phyloP scores from a whole-genome alignment of 2,797 vertebrate species.

The Nothura maculosa region DNA sequence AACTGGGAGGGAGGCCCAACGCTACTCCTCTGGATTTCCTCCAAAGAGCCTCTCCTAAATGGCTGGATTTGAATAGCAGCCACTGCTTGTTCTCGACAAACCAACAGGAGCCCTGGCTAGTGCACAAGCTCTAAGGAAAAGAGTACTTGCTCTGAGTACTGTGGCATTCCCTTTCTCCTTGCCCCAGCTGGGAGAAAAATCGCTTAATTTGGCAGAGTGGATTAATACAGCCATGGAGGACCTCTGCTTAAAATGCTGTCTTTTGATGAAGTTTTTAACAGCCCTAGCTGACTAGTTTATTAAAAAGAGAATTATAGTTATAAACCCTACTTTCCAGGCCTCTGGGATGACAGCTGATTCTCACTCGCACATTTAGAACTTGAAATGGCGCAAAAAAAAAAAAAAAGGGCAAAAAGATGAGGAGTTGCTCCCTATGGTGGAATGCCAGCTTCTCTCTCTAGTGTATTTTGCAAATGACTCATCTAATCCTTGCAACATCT shows the following conservation, averaged over 20 bases:
- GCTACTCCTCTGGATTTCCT: background rate
- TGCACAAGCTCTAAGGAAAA: slow-evolving; percentile 14
- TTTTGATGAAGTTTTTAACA: slow-evolving; percentile 35
- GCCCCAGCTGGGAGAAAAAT: background rate
- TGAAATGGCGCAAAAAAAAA: background rate
- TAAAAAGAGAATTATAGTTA: background rate
- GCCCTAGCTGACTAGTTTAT: background rate
- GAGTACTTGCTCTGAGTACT: slow-evolving; percentile 14
- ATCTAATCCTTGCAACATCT: slow-evolving; percentile 7
- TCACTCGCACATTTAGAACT: background rate
- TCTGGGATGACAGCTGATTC: background rate
- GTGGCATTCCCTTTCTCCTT: slow-evolving; percentile 2
- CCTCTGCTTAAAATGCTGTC: slow-evolving; percentile 27
- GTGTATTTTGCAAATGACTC: slow-evolving; percentile 1
- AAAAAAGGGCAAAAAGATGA: background rate
- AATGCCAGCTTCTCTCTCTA: background rate
- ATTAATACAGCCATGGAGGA: slow-evolving; percentile 12
- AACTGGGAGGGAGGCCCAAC: background rate
- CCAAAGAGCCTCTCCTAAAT: background rate
- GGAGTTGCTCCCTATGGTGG: background rate
- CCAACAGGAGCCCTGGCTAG: slow-evolving; percentile 36
- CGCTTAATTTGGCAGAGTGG: slow-evolving; percentile 40
- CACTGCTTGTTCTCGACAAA: slow-evolving; percentile 32
- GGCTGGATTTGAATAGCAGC: slow-evolving; percentile 49
- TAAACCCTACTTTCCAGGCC: background rate